These are phyloP conservation scores for Ceyx cyanopectus DNA, from an alignment of 2,113 vertebrate genomes.

Conservation along the genomic window DNA sequence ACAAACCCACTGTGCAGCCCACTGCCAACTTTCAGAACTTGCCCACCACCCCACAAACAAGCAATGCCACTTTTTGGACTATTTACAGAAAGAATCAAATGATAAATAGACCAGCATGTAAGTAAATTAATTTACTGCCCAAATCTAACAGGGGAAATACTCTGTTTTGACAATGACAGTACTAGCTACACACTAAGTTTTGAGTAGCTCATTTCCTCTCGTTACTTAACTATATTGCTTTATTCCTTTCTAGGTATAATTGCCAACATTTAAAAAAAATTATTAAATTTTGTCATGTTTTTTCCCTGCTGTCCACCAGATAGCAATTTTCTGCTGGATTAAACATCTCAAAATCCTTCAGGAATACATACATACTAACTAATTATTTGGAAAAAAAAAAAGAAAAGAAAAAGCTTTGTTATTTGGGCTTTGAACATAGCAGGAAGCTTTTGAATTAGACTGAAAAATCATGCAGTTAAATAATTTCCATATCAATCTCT, in stretches of 20 bases:
- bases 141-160: not conserved
- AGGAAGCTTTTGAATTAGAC: slow-evolving; percentile 9
- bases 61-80: no score
- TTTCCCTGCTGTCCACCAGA: not conserved
- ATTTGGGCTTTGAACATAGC: slow-evolving; percentile 30
- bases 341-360: slow-evolving; percentile 29
- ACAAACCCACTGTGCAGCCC: not conserved
- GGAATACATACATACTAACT: not conserved
- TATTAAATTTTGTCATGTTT: not conserved
- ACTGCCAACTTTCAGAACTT: not conserved
- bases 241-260: not conserved
- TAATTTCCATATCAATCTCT: not conserved
- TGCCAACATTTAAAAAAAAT: not conserved
- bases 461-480: not conserved
- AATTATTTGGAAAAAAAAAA: not conserved
- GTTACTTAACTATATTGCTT: not conserved
- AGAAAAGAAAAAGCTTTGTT: not conserved
- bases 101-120: not conserved
- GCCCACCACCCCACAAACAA: not conserved
- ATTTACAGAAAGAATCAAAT: not conserved
- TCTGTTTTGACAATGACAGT: not conserved
- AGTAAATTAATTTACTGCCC: not conserved
- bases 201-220: not conserved
- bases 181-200: not conserved
- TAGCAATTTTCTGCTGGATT: slow-evolving; percentile 38